phyloP scores from a whole-genome alignment of 2,113 vertebrate genomes.

The Lepus timidus region DNA sequence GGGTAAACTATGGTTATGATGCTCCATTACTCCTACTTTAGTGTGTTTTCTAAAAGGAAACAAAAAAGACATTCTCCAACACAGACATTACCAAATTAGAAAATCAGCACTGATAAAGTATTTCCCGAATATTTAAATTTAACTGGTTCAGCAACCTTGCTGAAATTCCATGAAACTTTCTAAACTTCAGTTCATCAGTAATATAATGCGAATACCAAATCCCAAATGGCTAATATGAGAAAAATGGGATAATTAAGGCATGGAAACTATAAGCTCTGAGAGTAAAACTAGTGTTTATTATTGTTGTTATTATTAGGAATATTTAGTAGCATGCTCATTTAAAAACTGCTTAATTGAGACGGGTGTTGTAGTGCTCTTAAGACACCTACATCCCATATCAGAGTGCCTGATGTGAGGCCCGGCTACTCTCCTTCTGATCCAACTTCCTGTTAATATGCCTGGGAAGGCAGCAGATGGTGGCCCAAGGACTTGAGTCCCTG shows the following conservation, averaged over 20 bases:
- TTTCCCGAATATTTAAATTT: not conserved
- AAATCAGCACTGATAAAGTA: not conserved
- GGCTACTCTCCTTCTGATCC: too few species aligned
- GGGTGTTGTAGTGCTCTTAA: too few species aligned
- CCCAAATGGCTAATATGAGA: not conserved
- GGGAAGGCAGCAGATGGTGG: too few species aligned
- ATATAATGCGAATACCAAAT: conserved; percentile 32
- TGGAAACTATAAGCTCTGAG: not conserved
- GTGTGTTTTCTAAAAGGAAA: not conserved
- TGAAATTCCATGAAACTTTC: conserved; percentile 11
- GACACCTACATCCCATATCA: too few species aligned
- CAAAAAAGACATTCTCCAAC: not conserved
- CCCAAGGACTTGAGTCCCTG: too few species aligned
- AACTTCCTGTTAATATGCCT: too few species aligned
- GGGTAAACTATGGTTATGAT: not conserved
- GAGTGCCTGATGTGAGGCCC: too few species aligned
- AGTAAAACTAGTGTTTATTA: not conserved
- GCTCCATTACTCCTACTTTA: not conserved
- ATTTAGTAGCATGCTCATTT: conserved; percentile 30
- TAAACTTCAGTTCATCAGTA: conserved; percentile 11
- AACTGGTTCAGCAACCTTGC: conserved; percentile 15
- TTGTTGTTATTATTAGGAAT: not conserved
- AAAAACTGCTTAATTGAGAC: conserved; percentile 25
- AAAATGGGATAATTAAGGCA: not conserved
- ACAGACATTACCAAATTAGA: not conserved